Evolutionary conservation across 2,888 invertebrate genomes (phyloP).

Genomic region (Argyresthia albistria): DNA sequence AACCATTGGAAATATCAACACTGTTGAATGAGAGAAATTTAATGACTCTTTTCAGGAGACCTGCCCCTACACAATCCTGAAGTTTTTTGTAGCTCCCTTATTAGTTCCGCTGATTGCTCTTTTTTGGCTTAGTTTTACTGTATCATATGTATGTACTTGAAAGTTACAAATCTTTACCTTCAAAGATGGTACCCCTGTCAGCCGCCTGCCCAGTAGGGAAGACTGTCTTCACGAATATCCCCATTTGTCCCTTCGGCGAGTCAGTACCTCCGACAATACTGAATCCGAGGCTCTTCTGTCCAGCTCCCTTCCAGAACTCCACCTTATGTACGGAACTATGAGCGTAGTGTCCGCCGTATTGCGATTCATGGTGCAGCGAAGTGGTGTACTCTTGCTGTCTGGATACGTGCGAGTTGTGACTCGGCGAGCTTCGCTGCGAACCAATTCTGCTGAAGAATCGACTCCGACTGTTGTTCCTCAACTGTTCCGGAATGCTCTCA

Average conservation of each 20-base stretch:
- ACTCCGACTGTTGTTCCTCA: conserved; percentile 50
- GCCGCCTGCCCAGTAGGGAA: conserved; percentile 90
- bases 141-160: too few species aligned
- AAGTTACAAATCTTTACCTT: conserved; percentile 71
- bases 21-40: too few species aligned
- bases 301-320: conserved; percentile 85
- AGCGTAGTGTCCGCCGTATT: conserved; percentile 33
- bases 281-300: conserved; percentile 89
- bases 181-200: conserved; percentile 85
- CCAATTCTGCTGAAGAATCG: conserved; percentile 61
- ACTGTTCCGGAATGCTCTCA: conserved; percentile 63
- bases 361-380: conserved; percentile 29
- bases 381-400: conserved; percentile 43
- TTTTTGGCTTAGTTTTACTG: neutral
- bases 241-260: conserved; percentile 89
- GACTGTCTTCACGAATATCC: conserved; percentile 91
- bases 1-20: too few species aligned
- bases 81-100: too few species aligned
- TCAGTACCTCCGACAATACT: conserved; percentile 93
- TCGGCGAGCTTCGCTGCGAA: conserved; percentile 52
- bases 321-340: conserved; percentile 57
- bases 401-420: conserved; percentile 36
- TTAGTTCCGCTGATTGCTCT: too few species aligned
- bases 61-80: too few species aligned
- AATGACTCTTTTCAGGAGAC: too few species aligned